phyloP scores from a whole-genome alignment of 2,113 vertebrate genomes.

The Rhynchopsitta pachyrhyncha region DNA sequence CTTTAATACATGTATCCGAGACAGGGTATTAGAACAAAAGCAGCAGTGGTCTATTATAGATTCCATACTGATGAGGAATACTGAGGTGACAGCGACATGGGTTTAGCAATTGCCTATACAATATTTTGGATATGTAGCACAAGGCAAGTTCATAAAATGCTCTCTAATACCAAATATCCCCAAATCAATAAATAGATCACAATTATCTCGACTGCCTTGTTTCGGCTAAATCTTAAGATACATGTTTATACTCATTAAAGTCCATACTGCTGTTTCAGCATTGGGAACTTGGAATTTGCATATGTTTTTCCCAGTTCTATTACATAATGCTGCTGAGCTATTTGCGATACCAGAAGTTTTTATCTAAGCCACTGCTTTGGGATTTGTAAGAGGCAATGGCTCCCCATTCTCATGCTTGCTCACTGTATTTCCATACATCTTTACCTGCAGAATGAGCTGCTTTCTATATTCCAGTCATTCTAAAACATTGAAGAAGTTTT shows the following conservation, averaged over 20 bases:
- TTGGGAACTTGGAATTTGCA: not conserved
- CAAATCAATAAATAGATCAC: not conserved
- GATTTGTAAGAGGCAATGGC: not conserved
- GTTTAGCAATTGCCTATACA: not conserved
- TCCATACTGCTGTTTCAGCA: not conserved
- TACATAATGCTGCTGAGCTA: fast-evolving
- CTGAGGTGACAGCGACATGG: fast-evolving
- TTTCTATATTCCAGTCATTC: not conserved
- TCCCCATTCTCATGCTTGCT: not conserved
- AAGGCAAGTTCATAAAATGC: not conserved
- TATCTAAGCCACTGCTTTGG: not conserved
- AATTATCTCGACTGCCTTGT: not conserved
- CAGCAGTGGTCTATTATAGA: not conserved
- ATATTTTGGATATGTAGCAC: fast-evolving
- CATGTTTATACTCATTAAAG: not conserved
- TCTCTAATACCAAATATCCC: not conserved
- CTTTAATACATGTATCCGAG: not conserved
- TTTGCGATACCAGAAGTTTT: not conserved
- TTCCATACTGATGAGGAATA: not conserved
- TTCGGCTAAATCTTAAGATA: not conserved
- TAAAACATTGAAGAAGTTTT: not conserved
- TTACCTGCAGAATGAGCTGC: not conserved
- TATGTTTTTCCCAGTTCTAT: not conserved
- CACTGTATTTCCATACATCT: not conserved
- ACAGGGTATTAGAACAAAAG: not conserved